These are phyloP conservation scores for Porites divaricata DNA, from an alignment of 92 coral and sea anemone species.

Conservation along the genomic window DNA sequence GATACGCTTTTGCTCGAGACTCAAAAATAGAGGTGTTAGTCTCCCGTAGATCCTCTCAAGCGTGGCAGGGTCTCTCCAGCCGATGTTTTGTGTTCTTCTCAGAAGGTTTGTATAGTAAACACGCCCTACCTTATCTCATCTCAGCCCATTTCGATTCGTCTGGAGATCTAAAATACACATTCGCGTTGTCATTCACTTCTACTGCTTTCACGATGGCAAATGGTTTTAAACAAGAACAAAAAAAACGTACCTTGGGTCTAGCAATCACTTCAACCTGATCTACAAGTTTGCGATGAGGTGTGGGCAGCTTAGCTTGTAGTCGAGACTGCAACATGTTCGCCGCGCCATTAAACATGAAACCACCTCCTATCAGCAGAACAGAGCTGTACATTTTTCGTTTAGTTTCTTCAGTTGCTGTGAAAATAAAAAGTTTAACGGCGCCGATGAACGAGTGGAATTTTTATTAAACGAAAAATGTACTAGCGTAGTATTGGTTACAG, in stretches of 20 bases:
- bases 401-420: slow-evolving; percentile 89
- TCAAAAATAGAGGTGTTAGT: too few relatives aligned
- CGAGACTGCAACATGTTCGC: slow-evolving; percentile 82
- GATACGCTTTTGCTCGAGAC: too few relatives aligned
- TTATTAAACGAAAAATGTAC: neutral
- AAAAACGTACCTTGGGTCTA: slow-evolving; percentile 83
- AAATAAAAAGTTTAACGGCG: neutral
- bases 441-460: neutral
- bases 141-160: too few relatives aligned
- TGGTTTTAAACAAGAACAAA: neutral
- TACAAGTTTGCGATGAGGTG: slow-evolving; percentile 82
- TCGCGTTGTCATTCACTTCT: too few relatives aligned
- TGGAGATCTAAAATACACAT: too few relatives aligned
- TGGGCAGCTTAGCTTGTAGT: slow-evolving; percentile 88
- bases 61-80: too few relatives aligned
- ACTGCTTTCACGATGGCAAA: too few relatives aligned
- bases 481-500: neutral
- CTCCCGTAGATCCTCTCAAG: too few relatives aligned
- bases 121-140: too few relatives aligned
- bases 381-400: slow-evolving; percentile 93
- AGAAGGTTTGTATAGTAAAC: too few relatives aligned
- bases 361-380: slow-evolving; percentile 91
- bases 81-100: too few relatives aligned
- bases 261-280: slow-evolving; percentile 96
- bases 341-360: slow-evolving; percentile 95